Conservation (phyloP, 2,113 vertebrate species). For the Ptychochromis oligacanthus region DNA sequence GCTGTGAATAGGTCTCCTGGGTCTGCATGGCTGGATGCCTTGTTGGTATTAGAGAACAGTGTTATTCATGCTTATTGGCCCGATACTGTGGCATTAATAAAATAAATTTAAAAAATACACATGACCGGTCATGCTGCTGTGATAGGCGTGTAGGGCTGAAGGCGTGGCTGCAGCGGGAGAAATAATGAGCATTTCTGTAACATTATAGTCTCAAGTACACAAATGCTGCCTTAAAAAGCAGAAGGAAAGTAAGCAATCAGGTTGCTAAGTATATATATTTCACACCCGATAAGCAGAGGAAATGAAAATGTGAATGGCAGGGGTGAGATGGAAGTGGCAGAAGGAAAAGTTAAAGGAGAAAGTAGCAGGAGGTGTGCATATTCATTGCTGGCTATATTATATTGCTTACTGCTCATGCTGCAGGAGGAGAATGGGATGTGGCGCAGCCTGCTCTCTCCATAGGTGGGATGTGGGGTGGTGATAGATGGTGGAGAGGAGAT, state of each 20-base stretch:
- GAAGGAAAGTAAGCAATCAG: constrained; percentile 19
- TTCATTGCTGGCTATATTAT: constrained; percentile 2
- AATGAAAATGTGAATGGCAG: constrained; percentile 29
- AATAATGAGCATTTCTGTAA: constrained; percentile 54
- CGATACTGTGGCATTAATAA: background rate
- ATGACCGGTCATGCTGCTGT: background rate
- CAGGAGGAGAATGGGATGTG: constrained; percentile 35
- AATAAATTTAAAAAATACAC: constrained; percentile 24
- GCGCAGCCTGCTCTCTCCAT: constrained; percentile 49
- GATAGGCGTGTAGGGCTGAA: constrained; percentile 41
- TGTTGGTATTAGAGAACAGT: constrained; percentile 3
- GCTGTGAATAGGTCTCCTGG: background rate
- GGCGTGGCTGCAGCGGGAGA: constrained; percentile 32
- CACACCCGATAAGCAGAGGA: constrained; percentile 43
- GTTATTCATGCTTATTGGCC: background rate
- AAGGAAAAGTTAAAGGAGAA: constrained; percentile 13
- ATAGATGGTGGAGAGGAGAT: constrained; percentile 65
- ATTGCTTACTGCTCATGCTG: constrained; percentile 34
- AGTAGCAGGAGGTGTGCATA: constrained; percentile 10
- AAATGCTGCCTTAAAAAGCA: constrained; percentile 20
- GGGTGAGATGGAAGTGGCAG: constrained; percentile 7
- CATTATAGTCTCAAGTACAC: background rate
- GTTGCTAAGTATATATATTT: constrained; percentile 40
- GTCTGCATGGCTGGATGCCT: background rate
- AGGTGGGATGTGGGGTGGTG: constrained; percentile 55